Percentiles rank a stretch among this genome's conserved stretches.
phyloP scores from a whole-genome alignment of 2,113 vertebrate genomes.

The Capra hircus region DNA sequence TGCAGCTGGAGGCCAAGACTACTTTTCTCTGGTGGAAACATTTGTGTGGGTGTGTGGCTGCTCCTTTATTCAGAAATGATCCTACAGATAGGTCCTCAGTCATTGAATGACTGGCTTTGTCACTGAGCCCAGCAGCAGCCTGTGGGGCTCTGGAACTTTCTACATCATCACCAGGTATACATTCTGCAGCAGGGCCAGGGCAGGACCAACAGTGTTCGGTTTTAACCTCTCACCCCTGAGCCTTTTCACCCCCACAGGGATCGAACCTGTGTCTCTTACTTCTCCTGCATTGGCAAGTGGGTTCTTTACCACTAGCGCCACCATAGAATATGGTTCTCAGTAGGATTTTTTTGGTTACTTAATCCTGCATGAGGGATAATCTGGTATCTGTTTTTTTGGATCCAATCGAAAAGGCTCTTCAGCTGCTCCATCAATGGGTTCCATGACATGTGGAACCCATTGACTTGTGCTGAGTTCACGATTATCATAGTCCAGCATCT shows the following conservation, averaged over 20 bases:
- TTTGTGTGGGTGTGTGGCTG: accelerated
- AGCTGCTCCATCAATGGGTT: neutral
- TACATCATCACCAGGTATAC: accelerated
- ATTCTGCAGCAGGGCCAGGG: too few relatives aligned
- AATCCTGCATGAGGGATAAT: neutral
- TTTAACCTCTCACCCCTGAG: neutral
- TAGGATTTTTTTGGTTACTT: neutral
- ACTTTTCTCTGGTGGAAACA: neutral
- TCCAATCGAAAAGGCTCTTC: neutral
- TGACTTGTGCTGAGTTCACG: neutral
- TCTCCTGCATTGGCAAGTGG: neutral
- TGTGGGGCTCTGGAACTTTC: neutral
- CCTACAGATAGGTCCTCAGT: neutral
- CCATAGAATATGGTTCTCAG: neutral
- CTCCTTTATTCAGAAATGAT: neutral
- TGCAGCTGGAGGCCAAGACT: neutral
- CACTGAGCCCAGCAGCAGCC: neutral
- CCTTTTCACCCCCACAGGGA: neutral
- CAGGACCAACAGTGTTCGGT: too few relatives aligned
- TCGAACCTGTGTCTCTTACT: neutral
- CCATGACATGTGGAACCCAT: too few relatives aligned
- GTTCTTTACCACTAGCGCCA: neutral
- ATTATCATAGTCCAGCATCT: neutral
- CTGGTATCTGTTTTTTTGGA: neutral
- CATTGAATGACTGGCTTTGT: neutral